These are phyloP conservation scores for Piezodorus guildinii DNA, from an alignment of 1,140 invertebrate genomes.

Conservation along the genomic window DNA sequence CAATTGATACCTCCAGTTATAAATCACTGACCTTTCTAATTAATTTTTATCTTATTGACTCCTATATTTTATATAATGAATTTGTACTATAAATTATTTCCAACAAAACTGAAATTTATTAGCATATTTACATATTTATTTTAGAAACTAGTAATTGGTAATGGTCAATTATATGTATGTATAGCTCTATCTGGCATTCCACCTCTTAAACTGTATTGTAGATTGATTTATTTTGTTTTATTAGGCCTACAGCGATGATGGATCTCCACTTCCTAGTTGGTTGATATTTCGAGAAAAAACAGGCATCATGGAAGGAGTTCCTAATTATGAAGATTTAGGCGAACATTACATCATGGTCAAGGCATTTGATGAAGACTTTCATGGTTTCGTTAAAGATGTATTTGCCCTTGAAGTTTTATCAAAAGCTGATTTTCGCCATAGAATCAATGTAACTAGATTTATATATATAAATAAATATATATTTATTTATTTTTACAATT, in stretches of 20 bases:
- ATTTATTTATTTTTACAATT: neutral
- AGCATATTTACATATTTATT: too few relatives aligned
- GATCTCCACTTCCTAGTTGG: constrained; percentile 24
- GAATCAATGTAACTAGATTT: constrained; percentile 22
- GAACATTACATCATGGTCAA: constrained; percentile 41
- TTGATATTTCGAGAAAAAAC: constrained; percentile 24
- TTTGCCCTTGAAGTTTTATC: constrained; percentile 46
- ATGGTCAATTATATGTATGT: too few relatives aligned
- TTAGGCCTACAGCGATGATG: constrained; percentile 22
- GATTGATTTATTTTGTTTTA: neutral
- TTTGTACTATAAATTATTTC: too few relatives aligned
- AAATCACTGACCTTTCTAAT: too few relatives aligned
- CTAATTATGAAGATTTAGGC: constrained; percentile 42
- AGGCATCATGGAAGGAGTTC: constrained; percentile 41
- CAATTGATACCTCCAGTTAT: too few relatives aligned
- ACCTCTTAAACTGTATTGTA: too few relatives aligned
- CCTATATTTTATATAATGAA: too few relatives aligned
- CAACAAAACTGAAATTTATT: too few relatives aligned
- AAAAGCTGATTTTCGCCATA: constrained; percentile 31
- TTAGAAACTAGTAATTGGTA: too few relatives aligned
- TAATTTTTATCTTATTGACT: too few relatives aligned
- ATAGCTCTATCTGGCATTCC: too few relatives aligned
- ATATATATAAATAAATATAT: constrained; percentile 20
- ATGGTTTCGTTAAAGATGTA: constrained; percentile 36
- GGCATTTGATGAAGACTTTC: constrained; percentile 34